Evolutionary conservation across 2,113 vertebrate species (phyloP).

Genomic region (Prinia subflava): DNA sequence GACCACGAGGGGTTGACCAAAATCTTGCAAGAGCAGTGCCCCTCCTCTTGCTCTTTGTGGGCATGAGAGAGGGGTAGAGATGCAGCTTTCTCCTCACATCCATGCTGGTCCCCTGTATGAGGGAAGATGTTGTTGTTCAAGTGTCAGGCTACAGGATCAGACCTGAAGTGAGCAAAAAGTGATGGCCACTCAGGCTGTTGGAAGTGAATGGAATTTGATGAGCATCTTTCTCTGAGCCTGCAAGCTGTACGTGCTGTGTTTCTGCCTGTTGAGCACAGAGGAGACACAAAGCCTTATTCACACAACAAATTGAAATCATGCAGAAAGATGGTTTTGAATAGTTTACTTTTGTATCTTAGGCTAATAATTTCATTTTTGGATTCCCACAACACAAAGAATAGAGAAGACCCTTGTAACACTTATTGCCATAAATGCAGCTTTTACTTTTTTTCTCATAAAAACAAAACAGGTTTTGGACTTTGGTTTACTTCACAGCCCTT

Average conservation of each 20-base stretch:
- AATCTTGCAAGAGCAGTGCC: not conserved
- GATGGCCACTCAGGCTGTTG: not conserved
- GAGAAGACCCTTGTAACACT: not conserved
- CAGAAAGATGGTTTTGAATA: not conserved
- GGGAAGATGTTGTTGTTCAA: not conserved
- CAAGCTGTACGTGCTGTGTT: fast-evolving
- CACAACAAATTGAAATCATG: not conserved
- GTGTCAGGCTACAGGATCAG: not conserved
- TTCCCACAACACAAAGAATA: not conserved
- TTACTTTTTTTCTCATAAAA: not conserved
- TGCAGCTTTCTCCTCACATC: not conserved
- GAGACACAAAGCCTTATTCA: not conserved
- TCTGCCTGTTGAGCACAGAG: not conserved
- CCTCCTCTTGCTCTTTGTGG: not conserved
- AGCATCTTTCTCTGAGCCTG: not conserved
- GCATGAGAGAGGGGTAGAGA: fast-evolving
- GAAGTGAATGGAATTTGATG: not conserved
- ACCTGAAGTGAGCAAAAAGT: not conserved
- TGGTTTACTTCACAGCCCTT: not conserved
- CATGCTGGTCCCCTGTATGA: fast-evolving
- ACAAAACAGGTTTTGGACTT: not conserved
- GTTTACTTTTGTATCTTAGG: not conserved
- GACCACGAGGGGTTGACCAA: not conserved
- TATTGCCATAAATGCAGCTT: not conserved
- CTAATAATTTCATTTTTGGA: not conserved